Conservation (phyloP, 2,888 invertebrate species). For the Tethea ocularis region DNA sequence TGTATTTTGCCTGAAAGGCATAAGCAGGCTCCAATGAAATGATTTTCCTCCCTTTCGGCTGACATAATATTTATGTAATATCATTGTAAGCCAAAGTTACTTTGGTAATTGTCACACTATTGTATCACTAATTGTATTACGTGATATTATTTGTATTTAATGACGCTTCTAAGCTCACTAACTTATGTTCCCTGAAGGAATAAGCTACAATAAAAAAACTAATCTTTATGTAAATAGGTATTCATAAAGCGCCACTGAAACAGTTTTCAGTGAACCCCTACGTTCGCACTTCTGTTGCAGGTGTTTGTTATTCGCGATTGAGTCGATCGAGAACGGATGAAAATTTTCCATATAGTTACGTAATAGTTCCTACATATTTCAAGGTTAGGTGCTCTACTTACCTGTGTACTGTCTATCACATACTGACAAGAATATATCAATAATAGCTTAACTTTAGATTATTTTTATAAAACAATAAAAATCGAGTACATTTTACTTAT, state of each 20-base stretch:
- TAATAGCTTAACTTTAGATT: background rate
- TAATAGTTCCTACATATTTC: background rate
- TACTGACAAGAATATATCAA: background rate
- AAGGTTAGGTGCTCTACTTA: background rate
- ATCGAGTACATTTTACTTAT: no score
- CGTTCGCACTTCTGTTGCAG: background rate
- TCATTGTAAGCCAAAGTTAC: background rate
- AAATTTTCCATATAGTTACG: background rate
- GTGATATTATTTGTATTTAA: no score
- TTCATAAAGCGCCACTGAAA: background rate
- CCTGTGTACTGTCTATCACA: background rate
- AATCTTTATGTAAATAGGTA: no score
- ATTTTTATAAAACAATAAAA: background rate
- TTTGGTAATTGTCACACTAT: background rate
- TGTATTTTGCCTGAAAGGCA: background rate
- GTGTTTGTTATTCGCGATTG: conserved; percentile 1
- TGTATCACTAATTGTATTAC: no score
- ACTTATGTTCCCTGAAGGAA: no score
- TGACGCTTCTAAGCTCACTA: no score
- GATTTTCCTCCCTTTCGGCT: background rate
- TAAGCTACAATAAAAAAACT: no score
- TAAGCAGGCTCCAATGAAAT: background rate
- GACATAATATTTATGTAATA: background rate
- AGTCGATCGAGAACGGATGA: background rate
- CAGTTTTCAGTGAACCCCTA: background rate